A percentile compares a stretch with the other conserved stretches of the same genome.
phyloP scores from a whole-genome alignment of 2,797 vertebrate genomes.

The Pangasius mekongensis region DNA sequence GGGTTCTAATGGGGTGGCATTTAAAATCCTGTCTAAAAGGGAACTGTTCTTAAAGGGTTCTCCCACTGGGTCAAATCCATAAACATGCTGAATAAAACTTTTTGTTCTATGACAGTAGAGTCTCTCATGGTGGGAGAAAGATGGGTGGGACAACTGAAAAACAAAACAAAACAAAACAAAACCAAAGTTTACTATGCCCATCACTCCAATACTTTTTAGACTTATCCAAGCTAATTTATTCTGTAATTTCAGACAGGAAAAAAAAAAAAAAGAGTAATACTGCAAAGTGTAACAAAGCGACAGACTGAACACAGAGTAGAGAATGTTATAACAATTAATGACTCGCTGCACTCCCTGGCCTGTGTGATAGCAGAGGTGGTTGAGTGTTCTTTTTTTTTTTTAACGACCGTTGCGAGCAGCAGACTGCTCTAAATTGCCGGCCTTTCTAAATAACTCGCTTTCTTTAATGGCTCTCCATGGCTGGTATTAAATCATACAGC shows the following conservation, averaged over 20 bases:
- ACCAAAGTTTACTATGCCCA: not conserved
- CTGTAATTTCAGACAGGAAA: not conserved
- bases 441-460: constrained; percentile 64
- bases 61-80: not conserved
- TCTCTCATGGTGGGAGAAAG: not conserved
- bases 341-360: constrained; percentile 25
- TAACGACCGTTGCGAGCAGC: constrained; percentile 49
- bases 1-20: not conserved
- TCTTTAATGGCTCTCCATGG: constrained; percentile 58
- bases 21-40: not conserved
- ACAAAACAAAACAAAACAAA: too few species aligned
- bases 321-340: constrained; percentile 42
- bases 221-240: not conserved
- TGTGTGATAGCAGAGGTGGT: constrained; percentile 31
- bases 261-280: not conserved
- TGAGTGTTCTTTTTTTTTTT: constrained; percentile 19
- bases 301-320: constrained; percentile 10
- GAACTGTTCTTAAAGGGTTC: not conserved
- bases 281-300: not conserved
- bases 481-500: constrained; percentile 51
- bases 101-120: not conserved
- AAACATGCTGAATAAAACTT: not conserved
- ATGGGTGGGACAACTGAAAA: not conserved
- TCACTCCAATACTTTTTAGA: not conserved
- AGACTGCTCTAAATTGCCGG: constrained; percentile 61